Base-by-base conservation (phyloP, 2,888 invertebrate species). In the Lithosia quadra region DNA sequence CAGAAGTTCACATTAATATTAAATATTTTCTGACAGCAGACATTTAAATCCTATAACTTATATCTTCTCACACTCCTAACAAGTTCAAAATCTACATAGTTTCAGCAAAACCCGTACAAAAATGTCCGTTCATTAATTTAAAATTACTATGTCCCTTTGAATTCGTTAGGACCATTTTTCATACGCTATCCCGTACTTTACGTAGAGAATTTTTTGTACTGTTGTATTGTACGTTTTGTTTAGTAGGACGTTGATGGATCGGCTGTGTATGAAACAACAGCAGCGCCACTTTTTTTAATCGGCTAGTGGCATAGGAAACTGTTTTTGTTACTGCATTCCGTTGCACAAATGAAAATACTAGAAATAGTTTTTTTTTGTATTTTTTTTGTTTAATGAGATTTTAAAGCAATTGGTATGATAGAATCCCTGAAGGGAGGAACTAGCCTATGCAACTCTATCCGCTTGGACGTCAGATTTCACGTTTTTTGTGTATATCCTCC, bases 191-290 rank as follows among this genome's bases (percentile, higher is more conserved):
- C 22, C 9, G 15, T 13, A 33, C 15, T 61, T 18, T 49, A 8
- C n/a, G 49, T 60, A 43, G 21, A 53, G 57, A 36, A 33, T 33
- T 62, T 66, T 69, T 63, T 65, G 59, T 62, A 43, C 1, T 15
- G 18, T 65, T 28, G 11, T 49, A 13, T 53, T 69, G 65, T 73
- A 66, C 53, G 67, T 71, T 73, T 75, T 75, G 62, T 77, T 73
- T 71, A 58, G 63, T 57, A 18, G 1, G 71, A 73, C 73, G 34
- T 62, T 69, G 79, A 78, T 71, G 58, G 65, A 78, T 72, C 53
- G 65, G 39, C 7, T 71, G 67, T 21, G 68, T 68, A 62, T 64
- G 28, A 67, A 68, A 67, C 64, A 63, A 56, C 58, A 55, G 22
- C 55, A n/a, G 49, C 9, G n/a, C 8, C 49, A 49, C 49, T 49